These are phyloP conservation scores for Sebastiscus albofasciatus DNA, from an alignment of 2,797 vertebrate species.

Conservation along the genomic window DNA sequence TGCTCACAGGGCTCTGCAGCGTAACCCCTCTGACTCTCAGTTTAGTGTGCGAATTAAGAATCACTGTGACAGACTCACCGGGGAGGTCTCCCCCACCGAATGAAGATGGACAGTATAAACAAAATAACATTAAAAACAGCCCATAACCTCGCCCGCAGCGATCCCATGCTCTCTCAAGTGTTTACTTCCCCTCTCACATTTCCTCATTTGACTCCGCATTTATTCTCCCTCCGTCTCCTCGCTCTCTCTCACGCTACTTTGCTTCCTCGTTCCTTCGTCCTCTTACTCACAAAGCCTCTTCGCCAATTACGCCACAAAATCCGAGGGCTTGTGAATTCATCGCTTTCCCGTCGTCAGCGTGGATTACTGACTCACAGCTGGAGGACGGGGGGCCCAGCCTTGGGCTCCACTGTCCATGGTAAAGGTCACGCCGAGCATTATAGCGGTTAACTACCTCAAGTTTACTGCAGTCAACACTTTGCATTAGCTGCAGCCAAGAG, in stretches of 20 bases:
- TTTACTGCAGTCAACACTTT: conserved; percentile 52
- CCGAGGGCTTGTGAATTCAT: conserved; percentile 45
- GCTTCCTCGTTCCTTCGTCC: conserved; percentile 20
- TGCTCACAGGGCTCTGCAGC: conserved; percentile 31
- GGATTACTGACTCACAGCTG: conserved; percentile 43
- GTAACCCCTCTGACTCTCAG: conserved; percentile 24
- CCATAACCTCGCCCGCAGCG: conserved; percentile 49
- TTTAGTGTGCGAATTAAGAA: conserved; percentile 44
- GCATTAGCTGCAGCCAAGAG: conserved; percentile 22
- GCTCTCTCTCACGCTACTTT: conserved; percentile 31
- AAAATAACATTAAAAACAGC: conserved; percentile 61
- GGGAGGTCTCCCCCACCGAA: conserved; percentile 30
- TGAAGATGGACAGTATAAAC: conserved; percentile 58
- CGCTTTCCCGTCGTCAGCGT: conserved; percentile 24
- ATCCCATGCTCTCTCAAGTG: conserved; percentile 43
- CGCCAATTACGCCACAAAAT: conserved; percentile 48
- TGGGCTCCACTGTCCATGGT: conserved; percentile 23
- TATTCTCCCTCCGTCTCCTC: conserved; percentile 15
- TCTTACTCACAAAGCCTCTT: conserved; percentile 29
- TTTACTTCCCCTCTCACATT: conserved; percentile 42
- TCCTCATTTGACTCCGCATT: conserved; percentile 43
- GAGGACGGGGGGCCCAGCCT: conserved; percentile 24
- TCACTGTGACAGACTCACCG: conserved; percentile 43
- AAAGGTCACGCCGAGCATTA: conserved; percentile 56
- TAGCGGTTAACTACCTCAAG: conserved; percentile 49